Percentiles rank a stretch among this genome's conserved stretches.
Conservation (phyloP, 2,888 invertebrate genomes). For the Lasius fuliginosus region DNA sequence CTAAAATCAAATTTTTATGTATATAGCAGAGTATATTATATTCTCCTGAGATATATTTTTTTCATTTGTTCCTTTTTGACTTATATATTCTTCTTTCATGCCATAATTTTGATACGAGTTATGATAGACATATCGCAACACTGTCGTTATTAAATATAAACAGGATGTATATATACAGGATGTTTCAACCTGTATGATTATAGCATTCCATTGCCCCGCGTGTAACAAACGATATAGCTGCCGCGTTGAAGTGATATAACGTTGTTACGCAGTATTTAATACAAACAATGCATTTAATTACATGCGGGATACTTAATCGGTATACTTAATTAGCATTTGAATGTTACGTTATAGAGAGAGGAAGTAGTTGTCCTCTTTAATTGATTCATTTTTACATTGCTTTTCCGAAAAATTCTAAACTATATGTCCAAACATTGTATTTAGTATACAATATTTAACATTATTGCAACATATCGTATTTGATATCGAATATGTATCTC, state of each 20-base stretch:
- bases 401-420: slow-evolving; percentile 39
- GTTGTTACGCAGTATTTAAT: slow-evolving; percentile 32
- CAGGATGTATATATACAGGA: slow-evolving; percentile 2
- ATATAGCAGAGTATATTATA: slow-evolving; percentile 35
- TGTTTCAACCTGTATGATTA: background rate
- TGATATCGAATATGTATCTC: slow-evolving; percentile 56
- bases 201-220: slow-evolving; percentile 23
- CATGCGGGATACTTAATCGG: background rate
- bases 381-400: slow-evolving; percentile 58
- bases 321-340: slow-evolving; percentile 39
- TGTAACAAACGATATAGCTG: slow-evolving; percentile 14
- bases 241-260: slow-evolving; percentile 22
- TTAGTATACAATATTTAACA: slow-evolving; percentile 36
- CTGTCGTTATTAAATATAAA: slow-evolving; percentile 23
- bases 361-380: slow-evolving; percentile 37
- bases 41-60: slow-evolving; percentile 42
- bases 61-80: slow-evolving; percentile 35
- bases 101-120: slow-evolving; percentile 52
- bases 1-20: slow-evolving; percentile 36
- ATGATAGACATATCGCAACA: slow-evolving; percentile 23
- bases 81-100: slow-evolving; percentile 35
- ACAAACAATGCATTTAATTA: slow-evolving; percentile 47
- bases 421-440: slow-evolving; percentile 5
- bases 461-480: slow-evolving; percentile 57
- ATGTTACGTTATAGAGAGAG: slow-evolving; percentile 27